Evolutionary conservation across 2,113 vertebrate species (phyloP), one percentile per base, ranked within the genome.

Genomic region (Callorhinus ursinus): DNA sequence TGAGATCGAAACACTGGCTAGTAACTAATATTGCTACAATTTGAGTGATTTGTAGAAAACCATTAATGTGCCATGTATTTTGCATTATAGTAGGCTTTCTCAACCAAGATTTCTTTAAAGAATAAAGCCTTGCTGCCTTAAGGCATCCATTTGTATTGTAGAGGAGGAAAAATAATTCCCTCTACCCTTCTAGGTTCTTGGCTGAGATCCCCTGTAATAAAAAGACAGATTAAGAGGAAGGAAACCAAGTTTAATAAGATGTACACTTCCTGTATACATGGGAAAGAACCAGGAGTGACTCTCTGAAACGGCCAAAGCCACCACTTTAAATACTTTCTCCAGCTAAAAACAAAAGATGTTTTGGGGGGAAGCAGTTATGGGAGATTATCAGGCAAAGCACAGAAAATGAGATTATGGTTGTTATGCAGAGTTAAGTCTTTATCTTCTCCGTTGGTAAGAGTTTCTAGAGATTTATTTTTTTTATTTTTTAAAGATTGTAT

Each of bases 1-100:
- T 89, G 53, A 89, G 42, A 28, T 86, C 5, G n/a, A 81, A 92
- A 72, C 89, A 51, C n/a, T 81, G 19, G 10, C 22, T 80, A 69
- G 28, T 92, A 92, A 94, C 10, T 69, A 92, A n/a, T 90, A 69
- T 46, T 65, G 24, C 33, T 94, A 94, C 80, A 95, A 5, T 92
- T 95, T 53, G 51, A 18, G 12, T 85, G 36, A 82, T 61, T 76
- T 51, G 89, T 82, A n/a, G n/a, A 89, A 91, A 96, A 86, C 69
- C 22, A 84, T 85, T 82, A 87, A 1, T 90, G 9, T 83, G 19
- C 28, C 88, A 85, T 89, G 19, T 83, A 76, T 63, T 95, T 82
- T 94, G 72, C 67, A 81, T 85, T 90, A 33, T 67, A 92, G 28
- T 1, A 85, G 15, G 19, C 39, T 49, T 86, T 96, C 36, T 86